These are phyloP conservation scores for Tangara arthus DNA, from an alignment of 2,797 vertebrate species.

Conservation along the genomic window DNA sequence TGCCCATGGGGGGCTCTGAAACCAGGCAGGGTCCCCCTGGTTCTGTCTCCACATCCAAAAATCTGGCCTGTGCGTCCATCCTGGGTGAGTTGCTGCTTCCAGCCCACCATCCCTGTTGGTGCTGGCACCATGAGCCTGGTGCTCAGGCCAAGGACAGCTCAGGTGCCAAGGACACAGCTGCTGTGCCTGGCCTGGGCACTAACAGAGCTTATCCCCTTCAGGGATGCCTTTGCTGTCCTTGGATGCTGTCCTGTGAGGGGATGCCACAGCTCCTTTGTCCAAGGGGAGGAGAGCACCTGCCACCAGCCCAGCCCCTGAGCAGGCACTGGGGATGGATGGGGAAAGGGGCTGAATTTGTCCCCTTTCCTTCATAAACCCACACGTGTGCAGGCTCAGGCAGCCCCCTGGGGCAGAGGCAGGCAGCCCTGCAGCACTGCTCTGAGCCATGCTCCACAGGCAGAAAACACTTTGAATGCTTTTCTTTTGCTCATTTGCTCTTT, in stretches of 20 bases:
- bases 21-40: rapidly evolving
- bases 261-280: background rate
- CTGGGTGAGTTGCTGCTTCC: background rate
- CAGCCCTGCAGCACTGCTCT: background rate
- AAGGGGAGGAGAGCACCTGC: background rate
- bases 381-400: background rate
- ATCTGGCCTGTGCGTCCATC: rapidly evolving
- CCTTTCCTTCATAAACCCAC: background rate
- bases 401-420: background rate
- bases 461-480: background rate
- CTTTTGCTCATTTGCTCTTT: constrained; percentile 8
- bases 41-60: background rate
- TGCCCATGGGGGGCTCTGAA: background rate
- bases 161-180: constrained; percentile 22
- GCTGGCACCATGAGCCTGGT: rapidly evolving
- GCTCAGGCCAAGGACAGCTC: background rate
- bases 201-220: background rate
- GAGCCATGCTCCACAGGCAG: background rate
- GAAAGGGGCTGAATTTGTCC: background rate
- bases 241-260: background rate
- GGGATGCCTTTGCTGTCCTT: background rate
- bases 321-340: background rate
- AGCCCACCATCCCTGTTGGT: background rate
- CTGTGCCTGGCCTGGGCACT: background rate
- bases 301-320: rapidly evolving